Percentiles rank a stretch among this genome's conserved stretches.
Evolutionary conservation across 2,888 invertebrate genomes (phyloP).

Genomic region (Lasioglossum malachurum): DNA sequence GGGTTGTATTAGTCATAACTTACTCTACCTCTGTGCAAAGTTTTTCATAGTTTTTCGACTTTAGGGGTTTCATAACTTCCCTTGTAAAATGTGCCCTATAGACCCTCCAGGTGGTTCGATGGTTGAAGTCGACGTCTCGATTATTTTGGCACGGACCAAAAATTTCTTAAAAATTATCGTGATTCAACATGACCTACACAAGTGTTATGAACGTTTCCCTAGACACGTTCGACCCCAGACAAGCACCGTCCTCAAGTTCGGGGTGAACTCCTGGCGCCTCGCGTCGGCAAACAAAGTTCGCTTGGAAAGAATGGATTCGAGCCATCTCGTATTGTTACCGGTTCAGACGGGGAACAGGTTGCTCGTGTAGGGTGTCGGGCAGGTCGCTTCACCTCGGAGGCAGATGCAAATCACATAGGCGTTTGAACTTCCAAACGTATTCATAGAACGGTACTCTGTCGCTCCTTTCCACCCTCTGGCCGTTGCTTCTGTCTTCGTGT

Average conservation of each 20-base stretch:
- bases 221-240: not conserved
- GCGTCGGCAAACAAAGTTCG: not conserved
- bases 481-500: constrained; percentile 55
- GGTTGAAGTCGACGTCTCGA: not conserved
- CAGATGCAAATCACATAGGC: constrained; percentile 75
- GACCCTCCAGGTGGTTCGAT: too few relatives aligned
- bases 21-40: too few relatives aligned
- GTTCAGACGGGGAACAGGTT: constrained; percentile 2
- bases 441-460: constrained; percentile 70
- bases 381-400: constrained; percentile 54
- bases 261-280: not conserved
- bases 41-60: too few relatives aligned
- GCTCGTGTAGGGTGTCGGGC: not conserved
- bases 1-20: too few relatives aligned
- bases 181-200: not conserved
- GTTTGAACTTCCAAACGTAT: constrained; percentile 78
- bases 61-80: too few relatives aligned
- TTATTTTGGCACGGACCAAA: not conserved
- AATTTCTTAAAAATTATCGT: not conserved
- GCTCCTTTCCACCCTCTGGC: constrained; percentile 39
- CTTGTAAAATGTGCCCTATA: too few relatives aligned
- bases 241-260: not conserved
- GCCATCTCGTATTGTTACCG: constrained; percentile 7
- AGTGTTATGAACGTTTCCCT: too few relatives aligned
- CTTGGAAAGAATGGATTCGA: not conserved